phyloP scores from a whole-genome alignment of 1,140 invertebrate species.

The Phenacoccus solenopsis region DNA sequence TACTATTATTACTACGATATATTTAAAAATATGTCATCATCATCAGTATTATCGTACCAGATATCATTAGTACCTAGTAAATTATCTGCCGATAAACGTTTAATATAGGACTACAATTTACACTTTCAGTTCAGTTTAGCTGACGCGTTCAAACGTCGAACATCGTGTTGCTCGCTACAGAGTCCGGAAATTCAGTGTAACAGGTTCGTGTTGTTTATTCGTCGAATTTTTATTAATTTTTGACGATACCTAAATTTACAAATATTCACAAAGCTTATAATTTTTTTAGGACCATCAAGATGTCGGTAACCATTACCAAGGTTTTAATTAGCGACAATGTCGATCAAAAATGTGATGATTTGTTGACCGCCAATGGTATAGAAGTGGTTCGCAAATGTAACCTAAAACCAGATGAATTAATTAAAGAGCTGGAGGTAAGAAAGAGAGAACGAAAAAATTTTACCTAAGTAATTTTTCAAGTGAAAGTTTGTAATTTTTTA shows the following conservation, averaged over 20 bases:
- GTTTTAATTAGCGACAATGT: slow-evolving; percentile 89
- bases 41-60: background rate
- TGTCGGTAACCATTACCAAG: slow-evolving; percentile 38
- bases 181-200: too few species aligned
- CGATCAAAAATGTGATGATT: slow-evolving; percentile 65
- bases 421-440: slow-evolving; percentile 74
- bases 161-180: too few species aligned
- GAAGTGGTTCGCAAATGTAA: slow-evolving; percentile 70
- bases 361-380: slow-evolving; percentile 63
- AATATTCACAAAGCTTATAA: too few species aligned
- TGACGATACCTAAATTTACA: too few species aligned
- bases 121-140: too few species aligned
- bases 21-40: background rate
- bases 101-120: too few species aligned
- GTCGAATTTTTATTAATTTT: background rate
- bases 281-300: slow-evolving; percentile 25
- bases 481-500: background rate
- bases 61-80: too few species aligned
- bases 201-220: too few species aligned
- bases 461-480: slow-evolving; percentile 21
- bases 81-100: too few species aligned
- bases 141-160: too few species aligned
- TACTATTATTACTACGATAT: background rate
- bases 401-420: slow-evolving; percentile 65
- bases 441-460: too few species aligned